Evolutionary conservation across 2,888 invertebrate genomes (phyloP), one percentile per base, ranked within the genome.

Genomic region (Julus scanicus): DNA sequence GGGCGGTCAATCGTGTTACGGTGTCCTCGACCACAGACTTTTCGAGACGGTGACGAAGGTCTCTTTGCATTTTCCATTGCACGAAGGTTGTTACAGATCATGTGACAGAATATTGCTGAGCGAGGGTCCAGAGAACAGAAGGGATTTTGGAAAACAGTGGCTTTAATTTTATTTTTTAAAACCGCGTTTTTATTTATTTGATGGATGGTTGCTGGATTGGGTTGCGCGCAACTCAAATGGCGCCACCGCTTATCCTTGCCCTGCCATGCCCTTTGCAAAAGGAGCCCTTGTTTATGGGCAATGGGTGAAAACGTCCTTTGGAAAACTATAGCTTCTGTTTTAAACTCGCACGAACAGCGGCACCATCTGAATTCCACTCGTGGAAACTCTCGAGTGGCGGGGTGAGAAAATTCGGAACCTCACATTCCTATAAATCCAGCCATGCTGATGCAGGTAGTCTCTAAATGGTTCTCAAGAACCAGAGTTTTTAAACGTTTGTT

Each of bases 121-220:
- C 29, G 71, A 44, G 44, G 3, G 6, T 5, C 44, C 44, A 3
- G 6, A 44, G 6, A 44, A 6, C n/a, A 71, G 44, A n/a, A 9
- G 71, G 20, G 29, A 5, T 71, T 20, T 9, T 29, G 71, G 29
- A 71, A 71, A 20, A 71, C 20, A 5, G 20, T 71, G 71, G 20
- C 71, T 71, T 71, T 71, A 20, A 71, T 29, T 71, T 71, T 9
- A 71, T 71, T 71, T 71, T 29, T 6, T 71, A 71, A 44, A 71
- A 71, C 20, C 9, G 71, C 29, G 71, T 20, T 71, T 71, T 71
- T 71, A 71, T 71, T 71, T 71, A 71, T 71, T 71, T n/a, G 20
- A 71, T 20, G 20, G n/a, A 57, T 6, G 71, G 29, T 71, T 20
- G 9, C 71, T 71, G 1, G 71, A 6, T 71, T n/a, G 15, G 57